phyloP scores from a whole-genome alignment of 2,797 vertebrate species.

The Cossypha heuglini region DNA sequence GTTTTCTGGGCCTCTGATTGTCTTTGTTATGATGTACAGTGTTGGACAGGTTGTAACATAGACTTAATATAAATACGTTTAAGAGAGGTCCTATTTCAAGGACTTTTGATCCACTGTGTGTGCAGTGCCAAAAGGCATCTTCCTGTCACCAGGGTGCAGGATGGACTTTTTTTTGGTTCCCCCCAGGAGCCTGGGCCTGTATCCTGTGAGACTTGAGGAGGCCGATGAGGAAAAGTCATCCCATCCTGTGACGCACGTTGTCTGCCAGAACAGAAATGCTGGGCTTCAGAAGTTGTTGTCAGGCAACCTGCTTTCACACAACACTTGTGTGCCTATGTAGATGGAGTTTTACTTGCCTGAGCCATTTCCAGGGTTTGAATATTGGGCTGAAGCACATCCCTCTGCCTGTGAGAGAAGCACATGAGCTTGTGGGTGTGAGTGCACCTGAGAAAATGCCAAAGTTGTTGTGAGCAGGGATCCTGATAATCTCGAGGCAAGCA shows the following conservation, averaged over 20 bases:
- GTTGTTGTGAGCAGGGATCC: background rate
- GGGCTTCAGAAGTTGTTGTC: background rate
- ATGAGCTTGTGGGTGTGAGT: background rate
- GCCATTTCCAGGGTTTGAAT: background rate
- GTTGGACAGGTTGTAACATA: background rate
- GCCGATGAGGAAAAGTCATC: background rate
- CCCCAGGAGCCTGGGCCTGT: background rate
- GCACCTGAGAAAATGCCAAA: fast-evolving
- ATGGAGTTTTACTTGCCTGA: background rate
- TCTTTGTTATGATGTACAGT: background rate
- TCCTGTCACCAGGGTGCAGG: slow-evolving; percentile 37
- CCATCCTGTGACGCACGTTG: slow-evolving; percentile 9
- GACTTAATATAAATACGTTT: background rate
- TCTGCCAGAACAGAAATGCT: background rate
- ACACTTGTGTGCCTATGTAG: background rate
- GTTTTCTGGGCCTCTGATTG: background rate
- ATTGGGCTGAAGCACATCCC: background rate
- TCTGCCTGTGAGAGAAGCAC: background rate
- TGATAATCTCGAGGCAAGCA: background rate
- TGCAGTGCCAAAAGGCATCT: background rate
- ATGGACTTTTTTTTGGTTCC: background rate
- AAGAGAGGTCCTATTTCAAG: background rate
- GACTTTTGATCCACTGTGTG: background rate
- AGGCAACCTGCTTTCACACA: background rate
- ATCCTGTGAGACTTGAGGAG: slow-evolving; percentile 49